Evolutionary conservation across 2,113 vertebrate species (phyloP).

Genomic region (Tupaia chinensis): DNA sequence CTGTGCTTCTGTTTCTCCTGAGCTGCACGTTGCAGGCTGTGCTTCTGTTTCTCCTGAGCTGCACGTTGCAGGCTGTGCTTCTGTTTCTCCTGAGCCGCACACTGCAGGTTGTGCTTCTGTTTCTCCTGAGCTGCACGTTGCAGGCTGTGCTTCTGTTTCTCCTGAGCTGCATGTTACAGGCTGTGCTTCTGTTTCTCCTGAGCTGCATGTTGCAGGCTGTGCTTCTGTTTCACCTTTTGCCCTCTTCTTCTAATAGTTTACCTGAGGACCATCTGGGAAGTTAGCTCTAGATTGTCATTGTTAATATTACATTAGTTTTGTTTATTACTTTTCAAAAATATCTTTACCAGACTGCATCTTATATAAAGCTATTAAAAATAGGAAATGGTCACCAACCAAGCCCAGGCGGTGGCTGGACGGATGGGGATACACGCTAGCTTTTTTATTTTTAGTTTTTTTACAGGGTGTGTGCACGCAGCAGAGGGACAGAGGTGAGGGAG

Average conservation of each 20-base stretch:
- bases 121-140: too few species aligned
- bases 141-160: too few species aligned
- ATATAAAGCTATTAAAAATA: neutral
- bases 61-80: too few species aligned
- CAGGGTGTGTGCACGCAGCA: neutral
- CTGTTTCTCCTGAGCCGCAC: too few species aligned
- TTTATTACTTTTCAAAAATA: slow-evolving; percentile 22
- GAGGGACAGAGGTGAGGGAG: too few species aligned
- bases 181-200: too few species aligned
- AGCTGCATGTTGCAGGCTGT: too few species aligned
- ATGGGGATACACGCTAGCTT: neutral
- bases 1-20: neutral
- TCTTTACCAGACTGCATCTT: neutral
- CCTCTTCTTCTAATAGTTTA: neutral
- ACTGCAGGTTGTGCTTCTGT: too few species aligned
- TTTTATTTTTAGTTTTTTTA: neutral
- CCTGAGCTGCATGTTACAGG: too few species aligned
- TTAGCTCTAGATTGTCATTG: neutral
- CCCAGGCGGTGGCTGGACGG: neutral
- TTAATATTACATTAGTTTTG: neutral
- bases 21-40: neutral
- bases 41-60: neutral
- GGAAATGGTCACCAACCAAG: neutral
- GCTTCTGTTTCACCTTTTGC: neutral
- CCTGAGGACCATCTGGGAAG: neutral